Evolutionary conservation across 2,888 invertebrate species (phyloP).

Genomic region (Amphimallon solstitiale): DNA sequence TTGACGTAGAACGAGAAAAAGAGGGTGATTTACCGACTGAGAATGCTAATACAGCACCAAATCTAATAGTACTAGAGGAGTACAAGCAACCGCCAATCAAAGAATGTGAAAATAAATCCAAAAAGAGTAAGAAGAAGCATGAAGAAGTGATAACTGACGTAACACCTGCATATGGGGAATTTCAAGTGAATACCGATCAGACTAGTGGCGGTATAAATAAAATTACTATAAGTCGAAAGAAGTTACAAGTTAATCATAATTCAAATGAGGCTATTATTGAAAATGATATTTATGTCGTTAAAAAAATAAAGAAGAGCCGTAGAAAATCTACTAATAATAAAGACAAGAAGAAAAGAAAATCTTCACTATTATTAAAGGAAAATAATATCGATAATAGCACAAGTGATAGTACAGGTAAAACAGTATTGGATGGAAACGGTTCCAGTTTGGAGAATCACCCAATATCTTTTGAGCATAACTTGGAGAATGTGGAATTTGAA

Average conservation of each 20-base stretch:
- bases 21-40: conserved; percentile 23
- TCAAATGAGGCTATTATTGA: neutral
- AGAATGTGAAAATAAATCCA: conserved; percentile 15
- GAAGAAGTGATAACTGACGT: conserved; percentile 8
- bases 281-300: conserved; percentile 14
- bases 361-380: neutral
- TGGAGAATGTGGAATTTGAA: conserved; percentile 22
- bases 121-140: conserved; percentile 19
- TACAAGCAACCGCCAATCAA: neutral
- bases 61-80: conserved; percentile 17
- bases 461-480: neutral
- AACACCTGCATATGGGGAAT: conserved; percentile 21
- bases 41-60: conserved; percentile 14
- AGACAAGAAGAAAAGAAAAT: conserved; percentile 22
- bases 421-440: too few relatives aligned
- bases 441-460: neutral
- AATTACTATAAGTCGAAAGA: conserved; percentile 31
- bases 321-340: conserved; percentile 14
- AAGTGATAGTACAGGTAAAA: too few relatives aligned
- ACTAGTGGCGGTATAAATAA: conserved; percentile 32
- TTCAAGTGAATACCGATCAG: conserved; percentile 30
- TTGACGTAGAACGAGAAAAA: conserved; percentile 18
- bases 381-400: neutral
- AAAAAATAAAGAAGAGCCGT: conserved; percentile 22
- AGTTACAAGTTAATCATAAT: conserved; percentile 11